Base-by-base conservation (phyloP, 2,888 invertebrate genomes). In the Xiphydria camelus region DNA sequence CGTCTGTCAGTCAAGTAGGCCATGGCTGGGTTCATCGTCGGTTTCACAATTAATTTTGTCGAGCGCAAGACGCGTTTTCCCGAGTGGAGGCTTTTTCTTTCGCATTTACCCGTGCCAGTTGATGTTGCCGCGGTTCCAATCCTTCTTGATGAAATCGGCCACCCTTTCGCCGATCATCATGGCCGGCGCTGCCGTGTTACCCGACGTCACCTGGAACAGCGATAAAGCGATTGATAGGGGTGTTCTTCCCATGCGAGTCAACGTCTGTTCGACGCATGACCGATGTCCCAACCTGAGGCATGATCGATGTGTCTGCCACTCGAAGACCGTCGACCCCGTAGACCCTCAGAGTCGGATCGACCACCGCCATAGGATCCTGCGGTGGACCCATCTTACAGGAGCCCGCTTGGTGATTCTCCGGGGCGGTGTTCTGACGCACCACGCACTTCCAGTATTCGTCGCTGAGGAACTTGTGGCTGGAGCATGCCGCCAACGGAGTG, bases 371-470 rank as follows among this genome's bases (percentile, higher is more conserved):
- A 0, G 83, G 83, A 70, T 91, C 90, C 0, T 76, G 76, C 0
- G 69, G 59, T 0, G 89, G 86, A 0, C 90, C 91, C 89, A 91
- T 91, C 79, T 89, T 90, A 68, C 88, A 88, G 0, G 89, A 86
- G 5, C 90, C 90, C 0, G 84, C 86, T 73, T 90, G 90, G 70
- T 91, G 91, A 70, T 91, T 90, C 75, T 90, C 90, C 0, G 90
- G 87, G 0, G 87, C 88, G 0, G 90, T 90, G 41, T 85, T 80
- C 44, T 83, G 81, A 47, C 78, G 78, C 0, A 88, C 81, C 0
- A 88, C 83, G 64, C 91, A 92, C 44, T 79, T 82, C 84, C 91
- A 88, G 73, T 84, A 91, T n/a, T 84, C 83, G 55, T 89, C 86
- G 0, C 81, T 79, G 4, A 82, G 80, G 40, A 79, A 79, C n/a